Evolutionary conservation across 1,140 invertebrate genomes (phyloP), one percentile per base, ranked within the genome.

Genomic region (Rhagoletis zephyria): DNA sequence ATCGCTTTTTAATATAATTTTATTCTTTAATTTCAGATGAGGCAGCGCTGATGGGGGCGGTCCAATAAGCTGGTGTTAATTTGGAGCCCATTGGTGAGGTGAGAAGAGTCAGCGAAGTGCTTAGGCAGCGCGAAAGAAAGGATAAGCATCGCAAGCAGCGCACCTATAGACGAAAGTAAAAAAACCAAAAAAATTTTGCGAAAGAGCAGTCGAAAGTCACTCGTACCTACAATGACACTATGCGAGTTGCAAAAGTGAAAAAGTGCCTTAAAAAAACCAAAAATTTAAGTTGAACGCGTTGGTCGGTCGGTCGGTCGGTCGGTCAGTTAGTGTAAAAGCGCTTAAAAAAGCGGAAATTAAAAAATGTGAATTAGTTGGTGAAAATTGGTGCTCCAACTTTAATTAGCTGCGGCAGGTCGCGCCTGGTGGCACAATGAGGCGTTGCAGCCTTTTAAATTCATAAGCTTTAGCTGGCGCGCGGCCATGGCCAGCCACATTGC

Each of bases 1-100:
- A 81, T 81, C n/a, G 74, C 7, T 81, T 81, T 81, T 81, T 81
- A 56, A 81, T 81, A 81, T 59, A 56, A 81, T 81, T 81, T 81
- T 56, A 81, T 81, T 81, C 74, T 81, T 81, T 81, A 81, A 81
- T 56, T 81, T 81, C 48, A 81, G 74, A 56, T 81, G 74, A 19
- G 30, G 74, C 48, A 10, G 16, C 0, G 48, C 74, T 59, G 74
- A 81, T 56, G 74, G 42, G 48, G 74, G 51, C 74, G 48, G 5
- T 19, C 48, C 74, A 56, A 56, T 56, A 30, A 59, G 74, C 48
- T 51, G 74, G 74, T 81, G 74, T 81, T 81, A 81, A 81, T 81
- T 81, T 81, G 74, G 56, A 81, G 48, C 19, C 48, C 48, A 81
- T 81, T 30, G 19, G 48, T 30, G 48, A 81, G 74, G 74, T 81